Percentiles rank a stretch among this genome's conserved stretches.
These are phyloP conservation scores for Eupithecia pulchellata DNA, from an alignment of 2,888 invertebrate genomes.

Conservation along the genomic window DNA sequence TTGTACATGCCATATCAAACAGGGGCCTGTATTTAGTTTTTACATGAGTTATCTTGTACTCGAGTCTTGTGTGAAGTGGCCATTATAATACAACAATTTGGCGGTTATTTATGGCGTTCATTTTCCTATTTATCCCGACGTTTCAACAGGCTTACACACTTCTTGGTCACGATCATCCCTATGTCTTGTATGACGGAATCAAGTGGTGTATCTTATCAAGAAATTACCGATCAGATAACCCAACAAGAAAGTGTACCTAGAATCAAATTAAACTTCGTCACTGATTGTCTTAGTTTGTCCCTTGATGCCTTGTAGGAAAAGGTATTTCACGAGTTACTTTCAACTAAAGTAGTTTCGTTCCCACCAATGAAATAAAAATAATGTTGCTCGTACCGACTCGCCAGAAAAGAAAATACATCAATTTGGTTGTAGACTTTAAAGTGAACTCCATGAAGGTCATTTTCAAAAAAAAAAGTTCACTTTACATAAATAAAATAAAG, in stretches of 20 bases:
- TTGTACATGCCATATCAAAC: conserved; percentile 51
- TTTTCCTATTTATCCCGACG: background rate
- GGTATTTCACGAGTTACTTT: background rate
- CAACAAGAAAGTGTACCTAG: background rate
- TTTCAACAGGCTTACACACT: background rate
- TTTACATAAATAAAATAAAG: conserved; percentile 36
- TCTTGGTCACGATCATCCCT: background rate
- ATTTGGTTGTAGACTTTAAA: background rate
- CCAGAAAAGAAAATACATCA: background rate
- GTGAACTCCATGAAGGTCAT: conserved; percentile 14
- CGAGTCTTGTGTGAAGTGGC: too few species aligned
- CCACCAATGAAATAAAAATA: background rate
- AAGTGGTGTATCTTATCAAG: background rate
- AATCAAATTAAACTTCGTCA: background rate
- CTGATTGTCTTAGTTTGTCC: background rate
- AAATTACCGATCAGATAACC: background rate
- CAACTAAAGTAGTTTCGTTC: background rate
- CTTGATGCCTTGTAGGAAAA: background rate
- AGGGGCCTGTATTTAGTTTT: conserved; percentile 12
- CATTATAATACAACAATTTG: background rate
- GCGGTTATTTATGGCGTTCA: background rate
- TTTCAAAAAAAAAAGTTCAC: conserved; percentile 15
- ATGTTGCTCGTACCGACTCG: background rate
- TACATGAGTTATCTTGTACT: conserved; percentile 7
- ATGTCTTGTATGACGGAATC: background rate